Evolutionary conservation across 2,113 vertebrate genomes (phyloP).

Genomic region (Brachyhypopomus occidentalis): DNA sequence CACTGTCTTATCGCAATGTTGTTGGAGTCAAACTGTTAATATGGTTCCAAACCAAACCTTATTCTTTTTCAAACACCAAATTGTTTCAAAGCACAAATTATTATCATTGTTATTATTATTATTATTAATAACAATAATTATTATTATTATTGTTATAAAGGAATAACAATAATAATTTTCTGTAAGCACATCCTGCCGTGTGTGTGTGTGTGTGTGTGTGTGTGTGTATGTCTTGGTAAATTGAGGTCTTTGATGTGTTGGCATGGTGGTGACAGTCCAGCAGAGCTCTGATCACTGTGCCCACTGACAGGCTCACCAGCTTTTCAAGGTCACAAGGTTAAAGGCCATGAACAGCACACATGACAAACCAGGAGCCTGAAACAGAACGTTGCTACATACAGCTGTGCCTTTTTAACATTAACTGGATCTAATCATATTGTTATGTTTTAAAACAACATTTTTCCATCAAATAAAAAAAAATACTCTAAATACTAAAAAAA

Average conservation of each 20-base stretch:
- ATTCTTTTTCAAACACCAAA: too few relatives aligned
- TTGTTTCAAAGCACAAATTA: too few relatives aligned
- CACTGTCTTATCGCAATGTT: too few relatives aligned
- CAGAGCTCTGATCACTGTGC: constrained; percentile 32
- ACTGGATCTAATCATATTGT: constrained; percentile 37
- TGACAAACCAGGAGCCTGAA: constrained; percentile 5
- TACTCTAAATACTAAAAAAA: background rate
- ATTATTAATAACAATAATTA: too few relatives aligned
- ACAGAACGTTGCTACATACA: constrained; percentile 34
- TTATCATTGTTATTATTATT: too few relatives aligned
- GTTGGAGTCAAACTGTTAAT: too few relatives aligned
- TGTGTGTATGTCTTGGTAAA: background rate
- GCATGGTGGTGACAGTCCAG: constrained; percentile 14
- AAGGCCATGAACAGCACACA: constrained; percentile 44
- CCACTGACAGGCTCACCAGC: constrained; percentile 41
- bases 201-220: background rate
- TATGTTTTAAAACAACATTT: too few relatives aligned
- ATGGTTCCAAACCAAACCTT: too few relatives aligned
- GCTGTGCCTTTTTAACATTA: constrained; percentile 39
- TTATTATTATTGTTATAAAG: too few relatives aligned
- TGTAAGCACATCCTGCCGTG: background rate
- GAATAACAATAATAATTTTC: too few relatives aligned
- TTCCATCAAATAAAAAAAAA: constrained; percentile 4
- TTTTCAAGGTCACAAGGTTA: constrained; percentile 49
- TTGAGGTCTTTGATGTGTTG: constrained; percentile 24